Evolutionary conservation across 1,140 invertebrate species (phyloP), one percentile per base, ranked within the genome.

Genomic region (Adelges cooleyi): DNA sequence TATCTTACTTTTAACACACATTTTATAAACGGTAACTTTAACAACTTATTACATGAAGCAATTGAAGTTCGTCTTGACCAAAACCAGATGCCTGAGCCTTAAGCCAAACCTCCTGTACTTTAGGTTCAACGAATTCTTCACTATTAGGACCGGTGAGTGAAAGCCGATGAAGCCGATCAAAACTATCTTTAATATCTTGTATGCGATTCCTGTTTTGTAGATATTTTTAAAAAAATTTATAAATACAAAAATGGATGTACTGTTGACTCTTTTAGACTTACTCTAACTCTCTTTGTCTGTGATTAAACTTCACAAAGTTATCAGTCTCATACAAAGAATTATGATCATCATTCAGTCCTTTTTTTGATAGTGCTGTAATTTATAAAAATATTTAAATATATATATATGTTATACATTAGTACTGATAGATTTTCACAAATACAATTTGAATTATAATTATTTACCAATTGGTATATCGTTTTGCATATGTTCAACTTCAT

Each of bases 31-130:
- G 52, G 53, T 13, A 48, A 51, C n/a, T 27, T 66, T 52, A 13
- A 33, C 2, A 15, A 29, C 3, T 42, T 20, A 42, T 33, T 74
- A 89, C 86, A 77, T 86, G 87, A 44, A 96, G 79, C 3, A 90
- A 92, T 67, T 84, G 81, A 9, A 95, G 74, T 79, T 95, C 91
- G 69, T 86, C 81, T 5, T 81, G 75, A 42, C 84, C 84, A 74
- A 95, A 95, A 73, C 91, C 86, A 25, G 83, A 82, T 67, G 85
- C 80, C 13, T 85, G 71, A 1, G 91, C 92, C 48, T 89, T 76
- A 69, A 82, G 82, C 92, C 92, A 96, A 27, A 96, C 75, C 5
- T 84, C 84, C 75, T 91, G 85, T 2, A 95, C 91, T 78, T 90
- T 89, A 0, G 87, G 86, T 72, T 95, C 91, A 18, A 89, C 80